A percentile compares a stretch with the other conserved stretches of the same genome.
Evolutionary conservation across 2,797 vertebrate genomes (phyloP).

Genomic region (Enteromius trimaculatus): DNA sequence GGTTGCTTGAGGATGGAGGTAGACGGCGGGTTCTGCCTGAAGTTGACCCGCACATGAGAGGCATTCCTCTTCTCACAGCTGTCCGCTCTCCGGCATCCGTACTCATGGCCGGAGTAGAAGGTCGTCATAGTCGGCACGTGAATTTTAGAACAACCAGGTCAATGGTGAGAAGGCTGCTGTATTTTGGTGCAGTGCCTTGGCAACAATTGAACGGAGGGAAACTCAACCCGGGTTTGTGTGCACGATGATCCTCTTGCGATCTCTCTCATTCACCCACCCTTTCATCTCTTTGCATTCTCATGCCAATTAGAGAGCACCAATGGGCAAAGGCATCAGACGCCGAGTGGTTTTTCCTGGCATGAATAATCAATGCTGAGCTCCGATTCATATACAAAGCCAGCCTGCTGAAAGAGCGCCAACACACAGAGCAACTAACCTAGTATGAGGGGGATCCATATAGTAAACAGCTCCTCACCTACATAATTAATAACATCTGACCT

Average conservation of each 20-base stretch:
- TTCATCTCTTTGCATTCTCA: constrained; percentile 65
- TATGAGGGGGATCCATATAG: constrained; percentile 22
- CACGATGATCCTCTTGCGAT: constrained; percentile 46
- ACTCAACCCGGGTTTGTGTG: constrained; percentile 46
- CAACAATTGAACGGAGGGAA: constrained; percentile 50
- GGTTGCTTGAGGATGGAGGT: constrained; percentile 60
- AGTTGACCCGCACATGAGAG: constrained; percentile 33
- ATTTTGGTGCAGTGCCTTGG: constrained; percentile 19
- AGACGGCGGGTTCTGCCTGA: constrained; percentile 65
- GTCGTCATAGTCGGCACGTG: constrained; percentile 67
- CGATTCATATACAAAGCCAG: constrained; percentile 69
- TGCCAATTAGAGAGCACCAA: constrained; percentile 79
- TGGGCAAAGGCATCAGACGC: constrained; percentile 71
- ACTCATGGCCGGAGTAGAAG: constrained; percentile 64
- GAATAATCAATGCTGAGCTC: constrained; percentile 86
- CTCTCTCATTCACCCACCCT: constrained; percentile 59
- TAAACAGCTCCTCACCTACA: constrained; percentile 27
- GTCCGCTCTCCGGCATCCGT: constrained; percentile 59
- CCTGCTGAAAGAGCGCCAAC: constrained; percentile 57
- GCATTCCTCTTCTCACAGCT: constrained; percentile 45
- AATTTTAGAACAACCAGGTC: not conserved
- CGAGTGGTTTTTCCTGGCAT: constrained; percentile 74
- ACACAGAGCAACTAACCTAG: constrained; percentile 33
- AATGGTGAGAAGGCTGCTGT: not conserved
- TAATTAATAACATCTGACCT: not conserved